Evolutionary conservation across 2,888 invertebrate genomes (phyloP).

Genomic region (Euclidia mi): DNA sequence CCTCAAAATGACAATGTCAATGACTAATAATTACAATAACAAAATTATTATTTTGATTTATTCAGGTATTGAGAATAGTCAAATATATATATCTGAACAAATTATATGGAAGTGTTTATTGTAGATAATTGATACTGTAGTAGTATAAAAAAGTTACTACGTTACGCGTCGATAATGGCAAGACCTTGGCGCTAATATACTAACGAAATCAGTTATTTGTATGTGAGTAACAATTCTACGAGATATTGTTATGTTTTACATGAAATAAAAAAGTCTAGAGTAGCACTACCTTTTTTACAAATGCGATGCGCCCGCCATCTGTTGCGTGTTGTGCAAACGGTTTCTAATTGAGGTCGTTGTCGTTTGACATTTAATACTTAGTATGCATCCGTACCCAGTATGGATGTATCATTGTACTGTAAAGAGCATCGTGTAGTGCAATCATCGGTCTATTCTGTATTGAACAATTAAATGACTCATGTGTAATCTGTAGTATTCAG

Average conservation of each 20-base stretch:
- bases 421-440: conserved; percentile 21
- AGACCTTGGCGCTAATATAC: conserved; percentile 16
- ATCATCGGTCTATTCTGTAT: conserved; percentile 9
- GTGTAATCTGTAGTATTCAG: neutral
- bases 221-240: conserved; percentile 37
- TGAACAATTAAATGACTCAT: conserved; percentile 4
- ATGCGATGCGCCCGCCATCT: conserved; percentile 43
- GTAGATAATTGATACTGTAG: no score
- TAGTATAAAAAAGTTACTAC: neutral
- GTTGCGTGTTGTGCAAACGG: conserved; percentile 19
- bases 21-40: conserved; percentile 12
- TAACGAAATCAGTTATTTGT: neutral
- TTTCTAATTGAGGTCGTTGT: conserved; percentile 42
- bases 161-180: conserved; percentile 10
- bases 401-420: conserved; percentile 38
- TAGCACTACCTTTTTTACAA: conserved; percentile 6
- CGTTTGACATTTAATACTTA: conserved; percentile 41
- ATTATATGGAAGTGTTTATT: neutral
- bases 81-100: conserved; percentile 5
- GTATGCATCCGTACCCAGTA: conserved; percentile 20
- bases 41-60: conserved; percentile 18
- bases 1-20: conserved; percentile 40
- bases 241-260: neutral
- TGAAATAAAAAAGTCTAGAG: no score
- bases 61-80: conserved; percentile 15